Evolutionary conservation across 2,888 invertebrate species (phyloP).

Genomic region (Drosophila maculinotata): DNA sequence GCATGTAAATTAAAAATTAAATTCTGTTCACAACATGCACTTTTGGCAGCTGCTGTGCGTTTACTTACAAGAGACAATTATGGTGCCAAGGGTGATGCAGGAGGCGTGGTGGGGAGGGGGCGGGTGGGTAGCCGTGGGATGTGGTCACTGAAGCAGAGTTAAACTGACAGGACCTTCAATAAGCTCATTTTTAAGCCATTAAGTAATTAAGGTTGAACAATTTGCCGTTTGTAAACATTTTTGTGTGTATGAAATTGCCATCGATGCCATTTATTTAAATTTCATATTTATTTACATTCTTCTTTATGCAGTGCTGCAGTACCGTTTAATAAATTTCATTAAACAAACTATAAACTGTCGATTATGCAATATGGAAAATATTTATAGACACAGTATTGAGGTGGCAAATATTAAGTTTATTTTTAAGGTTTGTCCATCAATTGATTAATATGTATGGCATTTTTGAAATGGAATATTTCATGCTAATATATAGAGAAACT

Average conservation of each 20-base stretch:
- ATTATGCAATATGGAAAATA: too few species aligned
- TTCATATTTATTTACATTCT: conserved; percentile 26
- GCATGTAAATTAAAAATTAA: conserved; percentile 73
- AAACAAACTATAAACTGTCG: neutral
- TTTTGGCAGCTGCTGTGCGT: conserved; percentile 55
- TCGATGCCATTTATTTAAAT: conserved; percentile 29
- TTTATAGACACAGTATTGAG: too few species aligned
- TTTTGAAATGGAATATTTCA: too few species aligned
- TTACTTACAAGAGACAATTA: conserved; percentile 56
- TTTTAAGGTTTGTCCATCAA: too few species aligned
- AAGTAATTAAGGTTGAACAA: conserved; percentile 72
- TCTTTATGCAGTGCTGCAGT: conserved; percentile 1
- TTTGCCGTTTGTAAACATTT: conserved; percentile 43
- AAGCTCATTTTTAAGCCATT: conserved; percentile 73
- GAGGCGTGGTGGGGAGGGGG: neutral
- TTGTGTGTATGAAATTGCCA: conserved; percentile 16
- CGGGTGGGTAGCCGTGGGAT: conserved; percentile 3
- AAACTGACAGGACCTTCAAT: conserved; percentile 56
- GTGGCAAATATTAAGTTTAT: too few species aligned
- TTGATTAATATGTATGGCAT: too few species aligned
- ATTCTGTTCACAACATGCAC: conserved; percentile 68
- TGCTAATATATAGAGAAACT: too few species aligned
- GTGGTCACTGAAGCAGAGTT: conserved; percentile 47
- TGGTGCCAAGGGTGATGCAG: conserved; percentile 2
- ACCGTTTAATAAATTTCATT: conserved; percentile 15